phyloP scores from a whole-genome alignment of 2,797 vertebrate genomes.

The Balearica regulorum region DNA sequence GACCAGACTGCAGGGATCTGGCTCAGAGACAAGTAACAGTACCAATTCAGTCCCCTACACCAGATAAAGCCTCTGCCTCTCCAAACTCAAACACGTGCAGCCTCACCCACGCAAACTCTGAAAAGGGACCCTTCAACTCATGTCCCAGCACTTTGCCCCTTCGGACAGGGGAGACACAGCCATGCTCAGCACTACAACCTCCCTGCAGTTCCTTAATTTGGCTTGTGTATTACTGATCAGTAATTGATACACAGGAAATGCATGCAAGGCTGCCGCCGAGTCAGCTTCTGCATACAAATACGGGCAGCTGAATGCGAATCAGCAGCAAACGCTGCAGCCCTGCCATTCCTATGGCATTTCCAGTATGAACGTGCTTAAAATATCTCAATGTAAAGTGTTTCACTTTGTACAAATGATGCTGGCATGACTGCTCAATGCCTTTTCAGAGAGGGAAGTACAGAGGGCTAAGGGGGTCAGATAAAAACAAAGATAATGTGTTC shows the following conservation, averaged over 20 bases:
- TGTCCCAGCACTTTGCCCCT: not conserved
- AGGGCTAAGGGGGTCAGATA: not conserved
- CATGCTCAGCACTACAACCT: not conserved
- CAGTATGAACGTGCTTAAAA: conserved; percentile 15
- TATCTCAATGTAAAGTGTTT: not conserved
- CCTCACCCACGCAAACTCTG: not conserved
- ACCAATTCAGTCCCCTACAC: not conserved
- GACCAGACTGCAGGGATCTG: not conserved
- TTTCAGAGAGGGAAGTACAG: not conserved
- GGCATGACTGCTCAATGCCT: not conserved
- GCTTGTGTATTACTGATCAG: conserved; percentile 1
- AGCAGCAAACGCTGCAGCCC: not conserved
- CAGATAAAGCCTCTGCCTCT: not conserved
- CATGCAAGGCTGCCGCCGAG: not conserved
- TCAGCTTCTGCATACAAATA: conserved; percentile 39
- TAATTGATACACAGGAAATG: conserved; percentile 55
- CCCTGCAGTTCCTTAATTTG: not conserved
- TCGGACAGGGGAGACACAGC: not conserved
- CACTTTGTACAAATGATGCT: not conserved
- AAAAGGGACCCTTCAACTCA: not conserved
- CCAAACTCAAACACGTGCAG: not conserved
- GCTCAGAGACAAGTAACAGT: not conserved
- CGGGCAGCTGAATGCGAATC: conserved; percentile 15
- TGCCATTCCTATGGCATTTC: conserved; percentile 42
- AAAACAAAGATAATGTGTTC: not conserved